Conservation (phyloP, 2,888 invertebrate species). For the Lottia scabra region DNA sequence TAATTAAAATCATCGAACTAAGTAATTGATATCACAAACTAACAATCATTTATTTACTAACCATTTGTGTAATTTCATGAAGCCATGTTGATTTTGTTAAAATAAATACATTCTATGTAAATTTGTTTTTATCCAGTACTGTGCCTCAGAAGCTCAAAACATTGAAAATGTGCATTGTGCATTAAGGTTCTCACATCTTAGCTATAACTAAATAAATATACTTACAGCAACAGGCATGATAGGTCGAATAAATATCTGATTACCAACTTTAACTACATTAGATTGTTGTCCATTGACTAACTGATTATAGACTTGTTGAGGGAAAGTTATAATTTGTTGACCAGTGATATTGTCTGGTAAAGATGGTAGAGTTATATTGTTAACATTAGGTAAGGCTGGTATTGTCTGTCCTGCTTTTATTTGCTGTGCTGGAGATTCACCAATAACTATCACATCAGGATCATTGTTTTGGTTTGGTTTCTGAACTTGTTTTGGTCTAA, state of each 20-base stretch:
- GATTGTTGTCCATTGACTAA: conserved; percentile 33
- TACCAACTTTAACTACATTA: conserved; percentile 11
- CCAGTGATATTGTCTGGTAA: neutral
- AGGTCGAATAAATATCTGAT: conserved; percentile 41
- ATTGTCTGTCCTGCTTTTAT: neutral
- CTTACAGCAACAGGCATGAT: conserved; percentile 41
- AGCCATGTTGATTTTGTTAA: too few relatives aligned
- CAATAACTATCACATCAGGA: conserved; percentile 51
- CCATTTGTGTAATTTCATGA: too few relatives aligned
- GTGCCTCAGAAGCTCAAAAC: too few relatives aligned
- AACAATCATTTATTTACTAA: too few relatives aligned
- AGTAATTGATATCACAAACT: too few relatives aligned
- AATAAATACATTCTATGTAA: too few relatives aligned
- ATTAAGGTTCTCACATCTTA: too few relatives aligned
- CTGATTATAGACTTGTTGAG: conserved; percentile 40
- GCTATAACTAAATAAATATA: too few relatives aligned
- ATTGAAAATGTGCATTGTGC: too few relatives aligned
- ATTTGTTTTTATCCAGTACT: too few relatives aligned
- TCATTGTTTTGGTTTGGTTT: conserved; percentile 5
- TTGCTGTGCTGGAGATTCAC: conserved; percentile 42
- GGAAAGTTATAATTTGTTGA: conserved; percentile 15
- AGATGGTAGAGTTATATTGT: neutral
- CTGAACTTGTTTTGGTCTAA: too few relatives aligned
- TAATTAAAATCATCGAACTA: too few relatives aligned
- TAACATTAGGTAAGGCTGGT: conserved; percentile 6